Evolutionary conservation across 1,140 invertebrate genomes (phyloP).

Genomic region (Calycopis cecrops): DNA sequence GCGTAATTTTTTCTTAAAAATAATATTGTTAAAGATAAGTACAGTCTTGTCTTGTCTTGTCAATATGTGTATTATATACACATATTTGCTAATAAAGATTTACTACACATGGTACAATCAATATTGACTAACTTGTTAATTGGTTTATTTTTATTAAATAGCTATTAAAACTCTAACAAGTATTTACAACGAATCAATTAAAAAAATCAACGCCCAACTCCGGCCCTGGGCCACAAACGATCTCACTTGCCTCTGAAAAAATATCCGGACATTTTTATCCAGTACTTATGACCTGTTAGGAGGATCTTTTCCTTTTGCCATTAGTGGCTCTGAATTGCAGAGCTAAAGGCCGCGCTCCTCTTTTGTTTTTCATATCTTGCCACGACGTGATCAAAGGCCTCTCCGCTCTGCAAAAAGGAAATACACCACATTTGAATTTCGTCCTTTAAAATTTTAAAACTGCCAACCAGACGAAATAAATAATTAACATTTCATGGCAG

Average conservation of each 20-base stretch:
- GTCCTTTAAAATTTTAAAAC: not conserved
- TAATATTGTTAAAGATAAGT: too few species aligned
- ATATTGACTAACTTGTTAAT: too few species aligned
- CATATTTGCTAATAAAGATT: too few species aligned
- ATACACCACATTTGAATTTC: constrained; percentile 14
- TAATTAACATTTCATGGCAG: too few species aligned
- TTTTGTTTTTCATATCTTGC: constrained; percentile 11
- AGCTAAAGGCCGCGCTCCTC: constrained; percentile 25
- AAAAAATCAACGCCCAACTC: constrained; percentile 21
- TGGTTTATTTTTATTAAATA: too few species aligned
- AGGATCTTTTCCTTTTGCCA: constrained; percentile 28
- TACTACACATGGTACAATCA: too few species aligned
- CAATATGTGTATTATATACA: too few species aligned
- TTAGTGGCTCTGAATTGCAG: constrained; percentile 28
- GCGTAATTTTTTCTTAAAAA: too few species aligned
- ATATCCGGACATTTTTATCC: constrained; percentile 59
- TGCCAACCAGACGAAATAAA: not conserved
- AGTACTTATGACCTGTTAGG: constrained; percentile 45
- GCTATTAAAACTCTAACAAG: too few species aligned
- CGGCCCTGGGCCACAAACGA: constrained; percentile 45
- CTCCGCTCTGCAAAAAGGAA: constrained; percentile 13
- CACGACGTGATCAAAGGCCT: constrained; percentile 16
- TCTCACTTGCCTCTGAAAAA: constrained; percentile 45
- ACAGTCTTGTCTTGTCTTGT: too few species aligned
- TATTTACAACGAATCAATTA: too few species aligned